Evolutionary conservation across 2,113 vertebrate genomes (phyloP).

Genomic region (Merops nubicus): DNA sequence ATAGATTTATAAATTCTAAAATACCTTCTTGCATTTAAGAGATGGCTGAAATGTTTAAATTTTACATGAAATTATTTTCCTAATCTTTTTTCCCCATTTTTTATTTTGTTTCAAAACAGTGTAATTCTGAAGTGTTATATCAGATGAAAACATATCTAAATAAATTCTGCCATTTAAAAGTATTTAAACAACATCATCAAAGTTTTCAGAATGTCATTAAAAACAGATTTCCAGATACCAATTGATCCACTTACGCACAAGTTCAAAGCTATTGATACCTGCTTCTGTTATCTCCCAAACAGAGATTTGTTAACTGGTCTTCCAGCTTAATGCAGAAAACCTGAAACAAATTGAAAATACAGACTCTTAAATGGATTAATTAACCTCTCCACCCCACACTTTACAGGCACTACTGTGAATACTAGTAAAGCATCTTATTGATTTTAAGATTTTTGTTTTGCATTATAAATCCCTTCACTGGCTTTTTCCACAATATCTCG

Average conservation of each 20-base stretch:
- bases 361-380: slow-evolving; percentile 30
- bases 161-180: not conserved
- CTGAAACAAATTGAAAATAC: slow-evolving; percentile 35
- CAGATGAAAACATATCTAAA: not conserved
- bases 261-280: slow-evolving; percentile 8
- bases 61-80: not conserved
- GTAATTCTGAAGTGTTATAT: not conserved
- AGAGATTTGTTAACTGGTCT: slow-evolving; percentile 8
- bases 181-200: not conserved
- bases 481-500: not conserved
- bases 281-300: not conserved
- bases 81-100: not conserved
- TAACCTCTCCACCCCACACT: not conserved
- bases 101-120: not conserved
- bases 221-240: not conserved
- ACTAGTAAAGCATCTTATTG: slow-evolving; percentile 29
- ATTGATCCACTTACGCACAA: not conserved
- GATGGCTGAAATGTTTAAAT: not conserved
- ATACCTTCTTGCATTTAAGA: not conserved
- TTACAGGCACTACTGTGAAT: slow-evolving; percentile 4
- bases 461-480: not conserved
- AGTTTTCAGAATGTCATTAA: not conserved
- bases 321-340: not conserved
- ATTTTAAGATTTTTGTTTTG: slow-evolving; percentile 50
- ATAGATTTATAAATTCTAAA: not conserved